Conservation (phyloP, 2,797 vertebrate genomes). For the Parotocinclus haroldoi region DNA sequence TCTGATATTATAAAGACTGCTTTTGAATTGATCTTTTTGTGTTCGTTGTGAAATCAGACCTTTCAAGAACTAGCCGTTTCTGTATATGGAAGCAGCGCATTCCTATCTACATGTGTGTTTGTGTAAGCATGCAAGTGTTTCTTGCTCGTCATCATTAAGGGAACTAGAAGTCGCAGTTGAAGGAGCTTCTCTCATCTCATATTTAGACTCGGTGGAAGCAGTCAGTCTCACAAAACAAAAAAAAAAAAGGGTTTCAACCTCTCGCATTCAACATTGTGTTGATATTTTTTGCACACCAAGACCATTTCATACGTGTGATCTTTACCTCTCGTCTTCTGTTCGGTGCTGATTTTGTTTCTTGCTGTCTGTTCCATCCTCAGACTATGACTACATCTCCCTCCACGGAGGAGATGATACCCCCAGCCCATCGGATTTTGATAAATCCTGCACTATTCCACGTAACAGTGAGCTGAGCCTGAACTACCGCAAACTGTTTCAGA, state of each 20-base stretch:
- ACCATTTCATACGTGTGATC: background rate
- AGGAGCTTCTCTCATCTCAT: background rate
- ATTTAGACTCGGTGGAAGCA: background rate
- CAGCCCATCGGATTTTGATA: conserved; percentile 74
- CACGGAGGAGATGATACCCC: conserved; percentile 64
- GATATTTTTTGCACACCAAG: background rate
- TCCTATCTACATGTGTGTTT: background rate
- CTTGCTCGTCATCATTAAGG: background rate
- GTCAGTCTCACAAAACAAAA: no score
- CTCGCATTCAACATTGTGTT: background rate
- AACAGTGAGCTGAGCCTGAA: conserved; percentile 78
- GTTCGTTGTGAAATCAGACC: background rate
- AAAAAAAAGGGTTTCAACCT: no score
- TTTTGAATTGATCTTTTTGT: conserved; percentile 22
- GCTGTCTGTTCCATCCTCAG: conserved; percentile 45
- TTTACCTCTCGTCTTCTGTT: background rate
- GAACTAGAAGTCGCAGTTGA: background rate
- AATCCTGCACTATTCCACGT: conserved; percentile 79
- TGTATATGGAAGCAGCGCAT: background rate
- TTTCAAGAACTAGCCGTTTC: conserved; percentile 1
- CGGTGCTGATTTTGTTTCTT: background rate
- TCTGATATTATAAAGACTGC: conserved; percentile 36
- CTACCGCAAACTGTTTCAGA: conserved; percentile 74
- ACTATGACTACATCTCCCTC: conserved; percentile 78
- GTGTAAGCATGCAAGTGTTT: background rate